Conservation (phyloP, 2,888 invertebrate genomes). For the Thera britannica region DNA sequence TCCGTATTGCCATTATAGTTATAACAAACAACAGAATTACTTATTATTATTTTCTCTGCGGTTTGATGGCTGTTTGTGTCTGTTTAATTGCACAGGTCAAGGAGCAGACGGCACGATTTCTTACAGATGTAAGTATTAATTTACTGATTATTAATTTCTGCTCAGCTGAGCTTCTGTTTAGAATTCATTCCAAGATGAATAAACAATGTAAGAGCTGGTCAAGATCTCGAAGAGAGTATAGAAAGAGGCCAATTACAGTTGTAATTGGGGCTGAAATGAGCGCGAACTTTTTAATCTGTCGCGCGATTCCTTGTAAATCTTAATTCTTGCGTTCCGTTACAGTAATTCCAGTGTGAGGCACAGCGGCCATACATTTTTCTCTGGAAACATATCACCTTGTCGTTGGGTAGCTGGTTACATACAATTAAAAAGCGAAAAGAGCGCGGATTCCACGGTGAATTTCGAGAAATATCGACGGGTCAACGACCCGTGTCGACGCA, state of each 20-base stretch:
- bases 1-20: conserved; percentile 63
- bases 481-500: conserved; percentile 79
- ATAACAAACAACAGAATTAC: conserved; percentile 59
- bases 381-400: conserved; percentile 80
- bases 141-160: conserved; percentile 13
- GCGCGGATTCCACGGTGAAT: conserved; percentile 79
- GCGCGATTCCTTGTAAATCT: conserved; percentile 69
- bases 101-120: conserved; percentile 27
- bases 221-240: conserved; percentile 12
- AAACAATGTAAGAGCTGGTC: conserved; percentile 2
- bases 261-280: conserved; percentile 37
- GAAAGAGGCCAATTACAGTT: conserved; percentile 52
- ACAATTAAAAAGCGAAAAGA: conserved; percentile 84
- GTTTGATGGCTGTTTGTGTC: conserved; percentile 28
- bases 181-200: not conserved
- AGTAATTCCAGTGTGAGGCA: conserved; percentile 70
- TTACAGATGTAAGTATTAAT: conserved; percentile 11
- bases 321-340: conserved; percentile 76
- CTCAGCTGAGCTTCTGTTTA: conserved; percentile 16
- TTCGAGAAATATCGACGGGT: conserved; percentile 84
- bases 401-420: conserved; percentile 75
- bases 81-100: conserved; percentile 32
- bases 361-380: conserved; percentile 67
- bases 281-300: conserved; percentile 62
- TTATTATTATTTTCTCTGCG: conserved; percentile 50